Evolutionary conservation across 2,888 invertebrate species (phyloP), one percentile per base, ranked within the genome.

Genomic region (Bombylius discolor): DNA sequence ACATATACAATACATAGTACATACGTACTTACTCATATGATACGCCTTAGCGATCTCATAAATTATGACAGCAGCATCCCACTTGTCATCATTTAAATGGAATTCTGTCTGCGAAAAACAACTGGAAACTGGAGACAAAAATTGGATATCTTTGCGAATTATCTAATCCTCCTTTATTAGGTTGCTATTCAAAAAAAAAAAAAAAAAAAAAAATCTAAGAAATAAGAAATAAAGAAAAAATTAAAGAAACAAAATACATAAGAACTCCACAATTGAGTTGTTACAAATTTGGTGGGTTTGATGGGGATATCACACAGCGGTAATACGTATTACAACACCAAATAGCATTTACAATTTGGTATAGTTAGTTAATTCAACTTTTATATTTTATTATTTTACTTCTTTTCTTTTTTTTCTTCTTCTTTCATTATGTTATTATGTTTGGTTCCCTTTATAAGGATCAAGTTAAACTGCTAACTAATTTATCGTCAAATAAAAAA

Each of bases 21-120:
- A 13, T 31, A 42, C 48, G 48, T 49, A 32, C 46, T 42, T 31
- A 48, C 48, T 32, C 53, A n/a, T 11, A 47, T 9, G 49, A 49
- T 49, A 44, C 54, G 49, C 51, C 46, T 46, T 42, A 47, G 52
- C 54, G n/a, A 52, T 34, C 45, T 36, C 51, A 57, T 56, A 59
- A 56, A 56, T 59, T 59, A 59, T 56, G 56, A 59, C 50, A 49
- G 47, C 53, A 56, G 42, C 49, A 51, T 55, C 51, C 56, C 49
- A 59, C 51, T 59, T 59, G 59, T 59, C 59, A 59, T 57, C 59
- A 48, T 47, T 45, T 56, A 59, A 59, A 59, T 59, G 59, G 55
- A 59, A 57, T 56, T 59, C 54, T 51, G 56, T 56, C 56, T 52
- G 53, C 56, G 39, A 53, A 50, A 23, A 52, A 48, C 51, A 48